Conservation (phyloP, 2,113 vertebrate species). For the Phodopus roborovskii region DNA sequence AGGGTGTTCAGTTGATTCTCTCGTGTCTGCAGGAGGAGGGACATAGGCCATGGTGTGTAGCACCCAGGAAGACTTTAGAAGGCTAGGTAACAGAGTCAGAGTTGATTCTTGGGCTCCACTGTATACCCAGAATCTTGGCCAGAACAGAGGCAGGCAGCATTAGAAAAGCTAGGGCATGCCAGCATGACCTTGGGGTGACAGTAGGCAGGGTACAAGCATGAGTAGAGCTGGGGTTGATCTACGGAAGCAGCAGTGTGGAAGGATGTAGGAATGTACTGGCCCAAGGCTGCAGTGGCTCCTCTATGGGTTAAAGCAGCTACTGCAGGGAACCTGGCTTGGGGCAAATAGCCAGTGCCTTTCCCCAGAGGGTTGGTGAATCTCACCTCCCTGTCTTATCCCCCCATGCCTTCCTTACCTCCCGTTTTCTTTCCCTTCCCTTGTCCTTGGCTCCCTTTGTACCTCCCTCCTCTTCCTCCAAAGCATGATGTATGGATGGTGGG, state of each 20-base stretch:
- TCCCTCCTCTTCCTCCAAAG: not conserved
- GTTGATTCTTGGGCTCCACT: not conserved
- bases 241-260: not conserved
- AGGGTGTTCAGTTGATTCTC: not conserved
- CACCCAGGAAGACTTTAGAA: not conserved
- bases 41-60: accelerated
- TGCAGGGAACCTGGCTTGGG: not conserved
- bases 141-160: not conserved
- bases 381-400: not conserved
- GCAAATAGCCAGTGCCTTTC: not conserved
- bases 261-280: not conserved
- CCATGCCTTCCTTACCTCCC: not conserved
- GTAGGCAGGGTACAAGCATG: too few relatives aligned
- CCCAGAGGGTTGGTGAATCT: not conserved
- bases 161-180: not conserved
- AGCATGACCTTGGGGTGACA: not conserved
- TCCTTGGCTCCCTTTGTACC: not conserved
- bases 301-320: not conserved
- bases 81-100: not conserved
- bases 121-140: not conserved
- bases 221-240: not conserved
- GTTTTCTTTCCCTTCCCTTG: not conserved
- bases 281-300: too few relatives aligned
- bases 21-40: accelerated
- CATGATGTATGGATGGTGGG: not conserved